Evolutionary conservation across 2,113 vertebrate genomes (phyloP).

Genomic region (Platysternon megacephalum): DNA sequence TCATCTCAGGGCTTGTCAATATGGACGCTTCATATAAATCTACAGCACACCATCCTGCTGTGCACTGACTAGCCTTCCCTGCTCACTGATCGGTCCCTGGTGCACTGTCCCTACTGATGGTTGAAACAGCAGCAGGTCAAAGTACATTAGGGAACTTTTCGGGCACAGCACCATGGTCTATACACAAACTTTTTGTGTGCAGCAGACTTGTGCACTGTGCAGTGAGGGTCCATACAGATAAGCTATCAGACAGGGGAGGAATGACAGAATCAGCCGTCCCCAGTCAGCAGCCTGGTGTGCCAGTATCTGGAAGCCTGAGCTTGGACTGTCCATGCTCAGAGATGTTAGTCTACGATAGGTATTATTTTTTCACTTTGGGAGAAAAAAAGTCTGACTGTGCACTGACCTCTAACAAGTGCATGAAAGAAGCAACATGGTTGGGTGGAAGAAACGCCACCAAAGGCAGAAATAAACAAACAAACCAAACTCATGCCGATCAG

Average conservation of each 20-base stretch:
- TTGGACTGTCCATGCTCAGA: background rate
- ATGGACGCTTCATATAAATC: background rate
- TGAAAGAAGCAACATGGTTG: conserved; percentile 63
- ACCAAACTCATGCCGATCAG: conserved; percentile 60
- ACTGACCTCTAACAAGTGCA: conserved; percentile 23
- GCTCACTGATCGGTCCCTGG: no score
- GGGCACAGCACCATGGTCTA: background rate
- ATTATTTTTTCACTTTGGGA: background rate
- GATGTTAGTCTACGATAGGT: background rate
- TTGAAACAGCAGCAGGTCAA: background rate
- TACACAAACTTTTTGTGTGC: background rate
- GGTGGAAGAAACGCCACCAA: conserved; percentile 49
- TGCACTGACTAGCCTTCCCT: background rate
- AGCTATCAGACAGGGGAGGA: accelerated
- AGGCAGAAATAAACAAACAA: conserved; percentile 66
- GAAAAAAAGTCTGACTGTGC: background rate
- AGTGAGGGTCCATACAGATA: background rate
- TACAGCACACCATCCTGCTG: background rate
- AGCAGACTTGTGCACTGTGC: no score
- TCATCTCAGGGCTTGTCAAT: background rate
- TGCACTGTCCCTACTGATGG: no score
- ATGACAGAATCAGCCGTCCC: background rate
- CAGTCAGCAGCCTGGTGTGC: background rate
- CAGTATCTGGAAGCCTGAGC: background rate
- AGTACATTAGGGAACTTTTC: background rate